Percentiles rank a stretch among this genome's conserved stretches.
Evolutionary conservation across 2,888 invertebrate species (phyloP).

Genomic region (Willowsia nigromaculata): DNA sequence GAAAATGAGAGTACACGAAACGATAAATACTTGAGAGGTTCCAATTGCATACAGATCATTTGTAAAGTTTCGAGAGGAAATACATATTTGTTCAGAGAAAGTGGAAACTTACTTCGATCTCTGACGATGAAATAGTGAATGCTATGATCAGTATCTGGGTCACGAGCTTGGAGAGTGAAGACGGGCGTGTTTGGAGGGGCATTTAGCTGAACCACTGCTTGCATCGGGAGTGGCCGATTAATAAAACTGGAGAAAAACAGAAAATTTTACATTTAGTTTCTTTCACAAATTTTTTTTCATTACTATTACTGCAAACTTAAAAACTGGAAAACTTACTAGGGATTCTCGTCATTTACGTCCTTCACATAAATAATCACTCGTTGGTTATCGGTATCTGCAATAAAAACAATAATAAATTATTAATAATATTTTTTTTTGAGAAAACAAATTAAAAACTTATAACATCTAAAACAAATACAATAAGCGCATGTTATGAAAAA

Average conservation of each 20-base stretch:
- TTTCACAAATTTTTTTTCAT: no score
- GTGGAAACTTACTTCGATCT: conserved; percentile 86
- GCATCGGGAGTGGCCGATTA: conserved; percentile 97
- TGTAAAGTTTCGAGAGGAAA: background rate
- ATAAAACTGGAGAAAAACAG: conserved; percentile 85
- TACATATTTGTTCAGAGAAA: background rate
- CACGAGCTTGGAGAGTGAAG: conserved; percentile 97
- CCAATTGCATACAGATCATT: no score
- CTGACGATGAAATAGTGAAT: conserved; percentile 97
- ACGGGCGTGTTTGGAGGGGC: conserved; percentile 97
- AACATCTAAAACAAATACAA: no score
- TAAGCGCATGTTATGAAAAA: no score
- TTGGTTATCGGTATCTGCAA: conserved; percentile 95
- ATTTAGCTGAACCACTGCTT: conserved; percentile 97
- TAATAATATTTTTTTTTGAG: background rate
- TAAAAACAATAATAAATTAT: conserved; percentile 36
- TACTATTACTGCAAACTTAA: no score
- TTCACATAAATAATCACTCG: conserved; percentile 96
- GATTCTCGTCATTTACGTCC: conserved; percentile 98
- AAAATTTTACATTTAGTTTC: background rate
- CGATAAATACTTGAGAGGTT: no score
- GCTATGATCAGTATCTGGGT: conserved; percentile 97
- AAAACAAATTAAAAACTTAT: no score
- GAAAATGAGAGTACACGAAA: no score
- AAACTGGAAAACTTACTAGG: conserved; percentile 82